Conservation (phyloP, 2,113 vertebrate genomes). For the Grantiella picta region DNA sequence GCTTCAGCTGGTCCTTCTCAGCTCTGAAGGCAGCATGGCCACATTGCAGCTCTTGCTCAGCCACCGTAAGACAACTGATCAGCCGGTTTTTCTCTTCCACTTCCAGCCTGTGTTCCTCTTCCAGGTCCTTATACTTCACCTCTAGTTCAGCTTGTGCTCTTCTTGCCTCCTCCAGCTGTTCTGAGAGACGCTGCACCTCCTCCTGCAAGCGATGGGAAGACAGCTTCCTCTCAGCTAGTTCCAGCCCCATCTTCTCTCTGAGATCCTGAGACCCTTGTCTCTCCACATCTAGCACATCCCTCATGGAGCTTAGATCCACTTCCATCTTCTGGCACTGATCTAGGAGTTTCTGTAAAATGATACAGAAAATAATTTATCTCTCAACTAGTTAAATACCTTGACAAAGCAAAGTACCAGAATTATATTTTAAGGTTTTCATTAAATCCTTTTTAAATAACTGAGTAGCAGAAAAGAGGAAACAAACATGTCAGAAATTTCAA, state of each 20-base stretch:
- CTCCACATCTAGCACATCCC: slow-evolving; percentile 69
- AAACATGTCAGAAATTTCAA: neutral
- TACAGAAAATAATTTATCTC: neutral
- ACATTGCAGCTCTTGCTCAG: slow-evolving; percentile 26
- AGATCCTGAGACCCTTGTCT: slow-evolving; percentile 24
- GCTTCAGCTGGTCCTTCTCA: slow-evolving; percentile 26
- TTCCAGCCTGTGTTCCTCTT: slow-evolving; percentile 61
- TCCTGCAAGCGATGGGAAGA: slow-evolving; percentile 60
- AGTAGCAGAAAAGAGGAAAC: neutral
- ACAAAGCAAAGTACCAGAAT: neutral
- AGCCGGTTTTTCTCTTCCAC: slow-evolving; percentile 40
- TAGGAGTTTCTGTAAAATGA: slow-evolving; percentile 75
- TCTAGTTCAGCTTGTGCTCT: slow-evolving; percentile 61
- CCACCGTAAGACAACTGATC: slow-evolving; percentile 17
- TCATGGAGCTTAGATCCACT: slow-evolving; percentile 70
- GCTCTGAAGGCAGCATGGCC: neutral
- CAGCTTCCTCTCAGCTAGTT: slow-evolving; percentile 68
- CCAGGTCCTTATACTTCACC: slow-evolving; percentile 55
- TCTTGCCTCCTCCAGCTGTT: slow-evolving; percentile 64
- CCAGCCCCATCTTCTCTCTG: slow-evolving; percentile 66
- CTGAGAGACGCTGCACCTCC: slow-evolving; percentile 65
- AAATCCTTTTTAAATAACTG: neutral
- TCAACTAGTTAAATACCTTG: neutral
- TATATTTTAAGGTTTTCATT: neutral
- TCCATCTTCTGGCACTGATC: slow-evolving; percentile 84